Conservation (phyloP, 2,888 invertebrate genomes). For the Amiota communis region DNA sequence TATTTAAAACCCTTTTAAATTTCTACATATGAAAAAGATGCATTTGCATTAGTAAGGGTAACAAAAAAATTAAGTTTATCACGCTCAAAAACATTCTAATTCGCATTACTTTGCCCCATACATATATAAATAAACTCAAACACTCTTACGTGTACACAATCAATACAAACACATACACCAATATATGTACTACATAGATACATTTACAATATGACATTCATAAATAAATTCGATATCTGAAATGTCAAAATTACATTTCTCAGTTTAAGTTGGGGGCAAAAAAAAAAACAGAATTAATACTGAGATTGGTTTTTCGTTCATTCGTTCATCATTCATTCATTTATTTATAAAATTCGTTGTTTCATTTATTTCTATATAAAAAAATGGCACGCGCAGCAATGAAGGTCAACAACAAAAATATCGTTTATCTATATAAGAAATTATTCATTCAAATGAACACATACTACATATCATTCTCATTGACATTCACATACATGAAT, state of each 20-base stretch:
- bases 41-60: neutral
- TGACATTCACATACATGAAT: neutral
- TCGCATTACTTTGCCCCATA: neutral
- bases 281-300: neutral
- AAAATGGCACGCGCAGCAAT: too few relatives aligned
- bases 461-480: neutral
- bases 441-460: neutral
- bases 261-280: neutral
- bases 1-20: too few relatives aligned
- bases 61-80: neutral
- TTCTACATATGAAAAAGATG: too few relatives aligned
- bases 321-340: constrained; percentile 5
- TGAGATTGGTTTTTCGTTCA: neutral
- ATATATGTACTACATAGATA: neutral
- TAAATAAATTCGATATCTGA: constrained; percentile 8
- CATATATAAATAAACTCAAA: too few relatives aligned
- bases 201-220: neutral
- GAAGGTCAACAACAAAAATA: too few relatives aligned
- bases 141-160: too few relatives aligned
- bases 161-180: neutral
- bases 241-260: constrained; percentile 23
- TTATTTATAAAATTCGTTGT: constrained; percentile 8
- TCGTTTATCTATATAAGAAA: too few relatives aligned
- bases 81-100: neutral
- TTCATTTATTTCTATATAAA: neutral